Evolutionary conservation across 2,113 vertebrate genomes (phyloP), one percentile per base, ranked within the genome.

Genomic region (Scopus umbretta): DNA sequence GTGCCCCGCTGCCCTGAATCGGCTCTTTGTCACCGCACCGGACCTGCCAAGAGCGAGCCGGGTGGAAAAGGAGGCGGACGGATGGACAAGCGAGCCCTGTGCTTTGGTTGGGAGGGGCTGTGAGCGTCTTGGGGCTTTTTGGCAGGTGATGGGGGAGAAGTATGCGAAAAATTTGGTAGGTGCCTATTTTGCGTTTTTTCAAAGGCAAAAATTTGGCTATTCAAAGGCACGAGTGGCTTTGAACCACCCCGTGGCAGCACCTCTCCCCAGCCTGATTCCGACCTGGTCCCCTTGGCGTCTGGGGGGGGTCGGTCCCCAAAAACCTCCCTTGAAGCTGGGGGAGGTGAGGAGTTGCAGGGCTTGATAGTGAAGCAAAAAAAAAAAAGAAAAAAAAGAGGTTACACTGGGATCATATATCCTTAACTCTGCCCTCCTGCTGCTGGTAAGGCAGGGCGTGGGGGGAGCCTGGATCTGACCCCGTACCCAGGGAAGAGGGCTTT

Each of bases 261-360:
- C 43, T 40, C 47, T 13, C n/a, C 58, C 45, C 47, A 63, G 58
- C 43, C 65, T 27, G 42, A 26, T 65, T 2, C 16, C 11, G 20
- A 45, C 36, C 25, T 0, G 0, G 2, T 16, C 40, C 29, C 25
- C 49, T 66, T 23, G 40, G 67, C 27, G 22, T 20, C 5, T 0
- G 22, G 6, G 0, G 47, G 23, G 6, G n/a, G n/a, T n/a, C n/a
- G n/a, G 5, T 26, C 9, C 49, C 67, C 56, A 8, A 0, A 80
- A 38, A 20, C 2, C 10, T 3, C 59, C 30, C 32, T 42, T 16
- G 61, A 15, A 38, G 22, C n/a, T 10, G 2, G 30, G 26, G 38
- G 18, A 63, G 30, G 16, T 15, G 74, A 52, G n/a, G 19, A 22
- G 8, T 14, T 20, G 72, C 59, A 50, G 27, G n/a, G 73, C 45